Conservation (phyloP, 2,113 vertebrate genomes). For the Tretioscincus oriximinensis region DNA sequence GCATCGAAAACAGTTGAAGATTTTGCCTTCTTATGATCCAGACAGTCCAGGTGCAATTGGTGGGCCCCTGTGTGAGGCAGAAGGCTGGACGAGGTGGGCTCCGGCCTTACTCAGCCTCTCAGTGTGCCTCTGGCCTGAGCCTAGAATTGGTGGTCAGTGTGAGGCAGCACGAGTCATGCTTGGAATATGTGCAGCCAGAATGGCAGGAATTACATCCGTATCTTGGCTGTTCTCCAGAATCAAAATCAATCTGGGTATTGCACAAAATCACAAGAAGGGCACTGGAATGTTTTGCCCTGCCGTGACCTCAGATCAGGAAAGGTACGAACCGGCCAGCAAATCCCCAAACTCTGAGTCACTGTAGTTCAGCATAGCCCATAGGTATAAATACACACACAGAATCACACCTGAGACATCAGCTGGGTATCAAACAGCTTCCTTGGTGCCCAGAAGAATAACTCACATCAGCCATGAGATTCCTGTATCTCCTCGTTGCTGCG, state of each 20-base stretch:
- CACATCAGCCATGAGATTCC: neutral
- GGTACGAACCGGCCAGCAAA: neutral
- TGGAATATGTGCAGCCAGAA: neutral
- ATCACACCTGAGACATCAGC: neutral
- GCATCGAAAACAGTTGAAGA: too few relatives aligned
- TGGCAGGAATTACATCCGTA: neutral
- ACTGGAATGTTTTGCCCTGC: neutral
- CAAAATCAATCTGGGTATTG: neutral
- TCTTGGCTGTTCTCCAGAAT: neutral
- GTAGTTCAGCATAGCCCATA: neutral
- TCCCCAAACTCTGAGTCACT: neutral
- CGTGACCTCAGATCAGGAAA: neutral
- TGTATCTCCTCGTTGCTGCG: neutral
- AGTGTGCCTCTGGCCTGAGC: too few relatives aligned
- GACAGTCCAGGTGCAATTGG: too few relatives aligned
- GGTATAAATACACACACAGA: neutral
- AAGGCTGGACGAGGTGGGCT: too few relatives aligned
- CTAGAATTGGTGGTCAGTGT: too few relatives aligned
- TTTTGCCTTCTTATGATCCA: too few relatives aligned
- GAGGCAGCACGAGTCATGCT: too few relatives aligned
- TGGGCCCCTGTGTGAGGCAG: too few relatives aligned
- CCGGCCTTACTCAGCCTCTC: too few relatives aligned
- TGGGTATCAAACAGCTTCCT: neutral
- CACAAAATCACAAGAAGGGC: neutral
- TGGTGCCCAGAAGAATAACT: neutral